These are phyloP conservation scores for Ptychadena robeensis DNA, from an alignment of 2,797 vertebrate genomes.

Conservation along the genomic window DNA sequence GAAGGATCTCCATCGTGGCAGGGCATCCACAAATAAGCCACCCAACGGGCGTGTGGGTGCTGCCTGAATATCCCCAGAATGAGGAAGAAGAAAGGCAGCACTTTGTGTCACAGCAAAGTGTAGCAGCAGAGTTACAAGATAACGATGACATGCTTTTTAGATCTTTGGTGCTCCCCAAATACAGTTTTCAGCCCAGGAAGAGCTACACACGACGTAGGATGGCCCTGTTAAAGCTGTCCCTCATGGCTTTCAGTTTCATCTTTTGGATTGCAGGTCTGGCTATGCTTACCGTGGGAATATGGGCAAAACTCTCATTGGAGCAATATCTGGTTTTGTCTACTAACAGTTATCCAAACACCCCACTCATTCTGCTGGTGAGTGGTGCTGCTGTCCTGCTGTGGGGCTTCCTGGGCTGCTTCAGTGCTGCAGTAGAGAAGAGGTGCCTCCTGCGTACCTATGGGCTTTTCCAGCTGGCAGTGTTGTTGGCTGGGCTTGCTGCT, in stretches of 20 bases:
- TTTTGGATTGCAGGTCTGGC: constrained; percentile 88
- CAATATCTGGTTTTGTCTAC: constrained; percentile 84
- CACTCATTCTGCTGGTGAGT: constrained; percentile 80
- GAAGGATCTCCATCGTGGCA: constrained; percentile 22
- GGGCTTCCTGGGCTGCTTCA: constrained; percentile 88
- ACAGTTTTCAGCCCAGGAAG: background rate
- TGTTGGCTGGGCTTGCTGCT: constrained; percentile 78
- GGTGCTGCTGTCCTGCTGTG: constrained; percentile 82
- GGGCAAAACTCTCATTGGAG: constrained; percentile 83
- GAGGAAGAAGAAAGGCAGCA: constrained; percentile 7
- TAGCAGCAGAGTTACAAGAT: background rate
- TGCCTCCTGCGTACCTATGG: constrained; percentile 83
- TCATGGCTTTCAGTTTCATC: constrained; percentile 87
- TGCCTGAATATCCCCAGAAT: constrained; percentile 16
- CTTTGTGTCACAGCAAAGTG: background rate
- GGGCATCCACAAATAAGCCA: constrained; percentile 8
- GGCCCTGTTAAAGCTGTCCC: constrained; percentile 83
- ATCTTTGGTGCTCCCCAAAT: background rate
- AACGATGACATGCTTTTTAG: constrained; percentile 14
- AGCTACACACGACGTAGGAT: constrained; percentile 68
- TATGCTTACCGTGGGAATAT: constrained; percentile 85
- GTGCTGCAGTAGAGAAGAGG: constrained; percentile 84
- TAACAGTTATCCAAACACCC: constrained; percentile 80
- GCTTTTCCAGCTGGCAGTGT: constrained; percentile 79
- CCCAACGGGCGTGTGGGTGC: constrained; percentile 35